Evolutionary conservation across 2,797 vertebrate species (phyloP).

Genomic region (Coranthus polyacanthus): DNA sequence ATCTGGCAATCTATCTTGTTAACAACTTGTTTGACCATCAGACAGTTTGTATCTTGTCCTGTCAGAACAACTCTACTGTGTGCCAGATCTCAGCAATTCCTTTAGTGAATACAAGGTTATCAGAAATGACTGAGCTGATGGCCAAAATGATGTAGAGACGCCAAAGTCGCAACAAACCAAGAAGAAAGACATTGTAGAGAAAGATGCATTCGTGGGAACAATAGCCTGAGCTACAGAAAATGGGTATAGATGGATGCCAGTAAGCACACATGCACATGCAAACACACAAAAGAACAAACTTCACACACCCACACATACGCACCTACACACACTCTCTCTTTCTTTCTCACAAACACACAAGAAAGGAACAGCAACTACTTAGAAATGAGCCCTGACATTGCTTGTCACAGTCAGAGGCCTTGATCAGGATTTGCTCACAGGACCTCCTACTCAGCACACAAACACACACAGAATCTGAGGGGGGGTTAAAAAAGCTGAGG

Average conservation of each 20-base stretch:
- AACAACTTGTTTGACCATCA: no score
- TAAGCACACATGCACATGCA: conserved; percentile 37
- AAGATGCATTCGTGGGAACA: conserved; percentile 46
- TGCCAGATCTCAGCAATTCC: conserved; percentile 2
- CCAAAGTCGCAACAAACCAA: not conserved
- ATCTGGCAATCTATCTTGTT: no score
- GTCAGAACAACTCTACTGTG: not conserved
- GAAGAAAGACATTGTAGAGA: not conserved
- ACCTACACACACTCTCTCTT: conserved; percentile 44
- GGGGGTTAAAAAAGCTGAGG: conserved; percentile 78
- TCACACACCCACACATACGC: conserved; percentile 56
- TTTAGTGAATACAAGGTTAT: not conserved
- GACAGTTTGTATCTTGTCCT: not conserved
- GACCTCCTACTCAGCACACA: conserved; percentile 77
- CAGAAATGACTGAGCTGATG: not conserved
- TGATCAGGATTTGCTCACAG: conserved; percentile 79
- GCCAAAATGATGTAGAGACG: not conserved
- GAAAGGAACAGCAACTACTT: conserved; percentile 69
- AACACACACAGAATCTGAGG: conserved; percentile 44
- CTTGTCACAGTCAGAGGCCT: conserved; percentile 80
- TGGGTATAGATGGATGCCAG: conserved; percentile 51
- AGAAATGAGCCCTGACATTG: conserved; percentile 75
- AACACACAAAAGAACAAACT: conserved; percentile 37
- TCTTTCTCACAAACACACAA: conserved; percentile 52
- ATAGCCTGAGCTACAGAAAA: conserved; percentile 39